Evolutionary conservation across 2,888 invertebrate species (phyloP), one percentile per base, ranked within the genome.

Genomic region (Crioceris asparagi): DNA sequence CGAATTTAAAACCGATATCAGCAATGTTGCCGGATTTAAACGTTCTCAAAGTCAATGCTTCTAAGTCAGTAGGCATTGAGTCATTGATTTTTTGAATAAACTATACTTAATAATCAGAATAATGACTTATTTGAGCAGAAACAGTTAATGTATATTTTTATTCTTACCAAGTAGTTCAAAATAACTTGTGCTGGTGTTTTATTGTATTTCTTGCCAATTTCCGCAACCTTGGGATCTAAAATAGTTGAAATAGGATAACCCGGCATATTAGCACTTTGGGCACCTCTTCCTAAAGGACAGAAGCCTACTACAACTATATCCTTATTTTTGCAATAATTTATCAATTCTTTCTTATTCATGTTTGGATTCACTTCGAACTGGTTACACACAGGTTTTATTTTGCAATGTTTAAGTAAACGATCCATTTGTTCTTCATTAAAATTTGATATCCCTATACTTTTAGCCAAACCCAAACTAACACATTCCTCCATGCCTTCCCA

Each of bases 391-490:
- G 80, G 81, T 43, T 66, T 70, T 7, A 77, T 68, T 36, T 56
- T 64, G 25, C 75, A 69, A 32, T 69, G 64, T 1, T 69, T 66
- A 10, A 82, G 44, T 2, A 87, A 46, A 8, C 79, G 66, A 35
- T 75, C 69, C 4, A 85, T 65, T 58, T 88, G 86, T 17, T 73
- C 60, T 10, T 65, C 67, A 55, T 83, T 85, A 56, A 86, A 87
- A 61, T 88, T 87, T 27, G 84, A 84, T 1, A 87, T 57, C 1
- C 87, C 87, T 41, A 87, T 83, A 21, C 77, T 77, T 49, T 70
- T 75, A 0, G 74, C 62, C 8, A 83, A 61, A 0, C 81, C 81
- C 27, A 68, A 52, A 8, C 68, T 61, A 25, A 74, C 72, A 23
- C 77, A 76, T 35, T 81, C 74, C 56, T 84, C 83, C 79, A 88